Conservation (phyloP, 2,888 invertebrate genomes). For the Ophioninae sp. region DNA sequence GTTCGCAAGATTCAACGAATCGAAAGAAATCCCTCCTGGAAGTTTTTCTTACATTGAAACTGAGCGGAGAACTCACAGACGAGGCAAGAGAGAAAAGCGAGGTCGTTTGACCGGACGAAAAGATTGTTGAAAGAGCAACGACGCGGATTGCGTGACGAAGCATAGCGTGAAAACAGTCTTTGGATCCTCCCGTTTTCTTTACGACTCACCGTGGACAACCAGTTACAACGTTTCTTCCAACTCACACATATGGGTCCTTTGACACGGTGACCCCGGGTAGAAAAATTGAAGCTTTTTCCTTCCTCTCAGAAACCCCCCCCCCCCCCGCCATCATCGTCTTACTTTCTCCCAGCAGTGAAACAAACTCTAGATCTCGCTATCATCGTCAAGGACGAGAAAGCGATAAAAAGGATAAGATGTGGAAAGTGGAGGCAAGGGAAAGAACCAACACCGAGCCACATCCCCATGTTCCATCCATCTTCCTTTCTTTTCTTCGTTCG, state of each 20-base stretch:
- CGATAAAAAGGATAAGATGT: slow-evolving; percentile 21
- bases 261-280: slow-evolving; percentile 74
- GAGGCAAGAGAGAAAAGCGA: no score
- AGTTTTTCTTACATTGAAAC: no score
- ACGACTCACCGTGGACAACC: slow-evolving; percentile 18
- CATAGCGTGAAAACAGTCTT: slow-evolving; percentile 56
- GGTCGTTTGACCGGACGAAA: neutral
- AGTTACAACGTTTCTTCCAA: slow-evolving; percentile 9
- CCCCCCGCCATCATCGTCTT: slow-evolving; percentile 27
- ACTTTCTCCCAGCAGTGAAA: slow-evolving; percentile 36
- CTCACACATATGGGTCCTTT: slow-evolving; percentile 53
- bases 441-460: slow-evolving; percentile 57
- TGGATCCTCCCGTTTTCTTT: slow-evolving; percentile 14
- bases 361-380: slow-evolving; percentile 46
- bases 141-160: slow-evolving; percentile 11
- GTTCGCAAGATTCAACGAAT: no score
- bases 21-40: no score
- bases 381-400: slow-evolving; percentile 41
- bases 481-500: slow-evolving; percentile 77
- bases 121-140: slow-evolving; percentile 12
- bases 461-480: slow-evolving; percentile 78
- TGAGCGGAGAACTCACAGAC: no score
- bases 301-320: slow-evolving; percentile 68
- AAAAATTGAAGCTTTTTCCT: slow-evolving; percentile 65
- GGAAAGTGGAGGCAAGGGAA: slow-evolving; percentile 5